phyloP scores from a whole-genome alignment of 2,888 invertebrate genomes.

The Diaperis boleti region DNA sequence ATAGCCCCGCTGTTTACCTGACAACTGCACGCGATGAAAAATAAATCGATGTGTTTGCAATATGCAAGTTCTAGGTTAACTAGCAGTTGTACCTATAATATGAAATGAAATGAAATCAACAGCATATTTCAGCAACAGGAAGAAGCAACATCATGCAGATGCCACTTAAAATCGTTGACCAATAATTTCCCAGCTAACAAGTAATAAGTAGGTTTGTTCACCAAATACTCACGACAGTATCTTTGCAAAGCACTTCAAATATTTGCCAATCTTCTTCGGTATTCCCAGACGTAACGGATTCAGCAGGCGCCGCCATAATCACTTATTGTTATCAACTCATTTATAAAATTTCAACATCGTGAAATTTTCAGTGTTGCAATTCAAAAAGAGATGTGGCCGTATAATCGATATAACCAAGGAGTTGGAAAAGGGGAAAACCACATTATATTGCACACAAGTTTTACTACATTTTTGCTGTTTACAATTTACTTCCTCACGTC shows the following conservation, averaged over 20 bases:
- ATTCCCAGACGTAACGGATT: constrained; percentile 62
- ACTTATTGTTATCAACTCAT: constrained; percentile 27
- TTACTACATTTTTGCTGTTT: neutral
- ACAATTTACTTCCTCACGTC: constrained; percentile 19
- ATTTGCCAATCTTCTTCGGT: constrained; percentile 80
- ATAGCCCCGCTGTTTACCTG: constrained; percentile 8
- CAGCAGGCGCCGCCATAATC: constrained; percentile 47
- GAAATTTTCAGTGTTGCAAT: neutral
- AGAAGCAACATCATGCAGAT: too few species aligned
- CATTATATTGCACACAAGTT: neutral
- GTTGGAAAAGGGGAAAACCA: constrained; percentile 39
- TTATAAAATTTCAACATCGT: constrained; percentile 33
- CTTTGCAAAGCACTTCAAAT: constrained; percentile 76
- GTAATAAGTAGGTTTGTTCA: too few species aligned
- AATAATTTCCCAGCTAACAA: too few species aligned
- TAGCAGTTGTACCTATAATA: too few species aligned
- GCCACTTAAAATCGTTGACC: too few species aligned
- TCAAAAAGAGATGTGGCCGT: constrained; percentile 47
- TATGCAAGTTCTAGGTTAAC: constrained; percentile 8
- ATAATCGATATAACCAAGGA: constrained; percentile 64
- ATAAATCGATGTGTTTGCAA: constrained; percentile 19
- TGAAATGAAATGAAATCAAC: too few species aligned
- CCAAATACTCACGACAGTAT: constrained; percentile 70
- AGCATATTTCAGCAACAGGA: too few species aligned
- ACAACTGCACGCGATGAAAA: constrained; percentile 15